Percentiles rank a stretch among this genome's conserved stretches.
Evolutionary conservation across 2,113 vertebrate genomes (phyloP).

Genomic region (Stegostoma tigrinum): DNA sequence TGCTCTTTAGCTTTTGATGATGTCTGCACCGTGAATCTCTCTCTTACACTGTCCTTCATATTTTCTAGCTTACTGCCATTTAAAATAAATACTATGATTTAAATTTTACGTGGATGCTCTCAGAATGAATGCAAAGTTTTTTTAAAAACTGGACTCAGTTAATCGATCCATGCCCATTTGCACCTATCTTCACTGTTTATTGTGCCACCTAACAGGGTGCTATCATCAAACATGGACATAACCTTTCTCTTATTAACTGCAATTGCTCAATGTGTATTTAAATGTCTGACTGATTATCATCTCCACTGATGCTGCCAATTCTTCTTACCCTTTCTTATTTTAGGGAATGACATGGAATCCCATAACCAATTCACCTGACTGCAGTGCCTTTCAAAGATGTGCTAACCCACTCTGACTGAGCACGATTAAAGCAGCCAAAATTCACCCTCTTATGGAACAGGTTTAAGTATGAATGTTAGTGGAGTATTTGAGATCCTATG

Average conservation of each 20-base stretch:
- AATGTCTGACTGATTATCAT: neutral
- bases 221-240: neutral
- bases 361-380: neutral
- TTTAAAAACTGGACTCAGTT: neutral
- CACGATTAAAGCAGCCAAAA: neutral
- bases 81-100: neutral
- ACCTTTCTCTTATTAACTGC: neutral
- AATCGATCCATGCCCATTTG: neutral
- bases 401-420: neutral
- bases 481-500: neutral
- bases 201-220: neutral
- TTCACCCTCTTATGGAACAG: neutral
- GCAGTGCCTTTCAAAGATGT: neutral
- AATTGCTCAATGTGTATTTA: neutral
- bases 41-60: neutral
- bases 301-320: neutral
- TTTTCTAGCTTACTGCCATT: neutral
- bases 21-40: neutral
- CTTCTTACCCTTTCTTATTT: neutral
- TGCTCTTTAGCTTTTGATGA: neutral
- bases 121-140: neutral
- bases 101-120: neutral
- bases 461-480: neutral
- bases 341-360: neutral
- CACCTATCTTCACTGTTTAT: neutral